Evolutionary conservation across 1,140 invertebrate species (phyloP).

Genomic region (Sitophilus oryzae): DNA sequence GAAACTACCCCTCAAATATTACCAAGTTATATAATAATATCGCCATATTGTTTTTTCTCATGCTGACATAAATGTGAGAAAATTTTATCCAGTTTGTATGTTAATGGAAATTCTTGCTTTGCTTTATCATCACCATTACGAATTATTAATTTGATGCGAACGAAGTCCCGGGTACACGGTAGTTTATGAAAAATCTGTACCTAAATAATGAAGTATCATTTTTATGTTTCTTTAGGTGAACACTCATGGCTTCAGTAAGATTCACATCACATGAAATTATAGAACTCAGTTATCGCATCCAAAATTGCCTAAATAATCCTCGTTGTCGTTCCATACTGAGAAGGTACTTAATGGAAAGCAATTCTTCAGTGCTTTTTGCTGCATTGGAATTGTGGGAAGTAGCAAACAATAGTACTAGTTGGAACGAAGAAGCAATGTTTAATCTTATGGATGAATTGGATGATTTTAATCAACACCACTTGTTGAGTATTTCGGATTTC

Average conservation of each 20-base stretch:
- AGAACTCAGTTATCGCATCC: conserved; percentile 17
- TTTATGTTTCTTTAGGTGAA: conserved; percentile 5
- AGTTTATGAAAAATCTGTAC: neutral
- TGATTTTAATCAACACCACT: conserved; percentile 22
- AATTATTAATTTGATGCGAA: too few relatives aligned
- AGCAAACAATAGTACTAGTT: conserved; percentile 10
- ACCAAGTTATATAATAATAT: too few relatives aligned
- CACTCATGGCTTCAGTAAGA: conserved; percentile 12
- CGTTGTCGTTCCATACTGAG: conserved; percentile 13
- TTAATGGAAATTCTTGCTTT: too few relatives aligned
- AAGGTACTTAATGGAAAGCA: conserved; percentile 5
- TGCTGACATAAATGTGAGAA: too few relatives aligned
- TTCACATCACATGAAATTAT: conserved; percentile 19
- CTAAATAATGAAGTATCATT: neutral
- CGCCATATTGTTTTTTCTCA: too few relatives aligned
- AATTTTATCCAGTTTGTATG: too few relatives aligned
- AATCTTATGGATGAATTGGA: conserved; percentile 26
- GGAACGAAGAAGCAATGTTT: conserved; percentile 14
- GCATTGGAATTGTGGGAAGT: conserved; percentile 18
- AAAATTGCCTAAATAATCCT: conserved; percentile 18
- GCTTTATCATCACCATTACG: too few relatives aligned
- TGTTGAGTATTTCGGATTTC: conserved; percentile 12
- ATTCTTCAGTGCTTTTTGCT: conserved; percentile 4
- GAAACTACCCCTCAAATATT: too few relatives aligned
- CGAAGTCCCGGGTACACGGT: too few relatives aligned